Evolutionary conservation across 2,888 invertebrate species (phyloP).

Genomic region (Bedellia somnulentella): DNA sequence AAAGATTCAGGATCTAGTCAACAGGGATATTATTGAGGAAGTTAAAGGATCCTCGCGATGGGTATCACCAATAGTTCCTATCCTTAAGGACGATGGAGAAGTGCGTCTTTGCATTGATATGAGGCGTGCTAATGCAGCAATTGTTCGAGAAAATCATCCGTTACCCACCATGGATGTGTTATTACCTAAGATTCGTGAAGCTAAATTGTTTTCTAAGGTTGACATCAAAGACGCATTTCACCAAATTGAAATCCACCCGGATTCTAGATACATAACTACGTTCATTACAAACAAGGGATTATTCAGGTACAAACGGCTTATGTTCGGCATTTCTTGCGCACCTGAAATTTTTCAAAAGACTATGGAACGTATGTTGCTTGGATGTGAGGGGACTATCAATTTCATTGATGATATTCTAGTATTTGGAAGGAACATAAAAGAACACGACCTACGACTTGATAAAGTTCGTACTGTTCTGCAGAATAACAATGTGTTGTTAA

Average conservation of each 20-base stretch:
- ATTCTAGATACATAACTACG: conserved; percentile 14
- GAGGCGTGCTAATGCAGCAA: conserved; percentile 11
- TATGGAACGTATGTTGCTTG: conserved; percentile 12
- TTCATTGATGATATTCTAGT: conserved; percentile 16
- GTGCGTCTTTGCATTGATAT: conserved; percentile 11
- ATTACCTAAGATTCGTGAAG: conserved; percentile 13
- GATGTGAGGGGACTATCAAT: conserved; percentile 13
- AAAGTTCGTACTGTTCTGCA: not conserved
- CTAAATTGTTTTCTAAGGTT: conserved; percentile 12
- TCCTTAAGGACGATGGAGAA: conserved; percentile 9
- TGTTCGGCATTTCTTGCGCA: conserved; percentile 5
- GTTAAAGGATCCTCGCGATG: conserved; percentile 7
- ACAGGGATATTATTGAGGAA: conserved; percentile 9
- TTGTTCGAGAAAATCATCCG: conserved; percentile 13
- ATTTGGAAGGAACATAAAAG: conserved; percentile 1
- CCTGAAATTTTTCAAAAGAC: conserved; percentile 5
- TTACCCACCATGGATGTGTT: conserved; percentile 14
- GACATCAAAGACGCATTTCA: conserved; percentile 15
- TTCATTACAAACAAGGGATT: conserved; percentile 13
- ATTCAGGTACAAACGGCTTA: conserved; percentile 6
- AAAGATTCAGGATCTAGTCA: conserved; percentile 8
- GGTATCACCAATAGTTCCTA: conserved; percentile 11
- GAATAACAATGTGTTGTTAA: conserved; percentile 2
- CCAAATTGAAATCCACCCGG: conserved; percentile 12
- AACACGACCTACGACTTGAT: conserved; percentile 2